Evolutionary conservation across 2,797 vertebrate genomes (phyloP), one percentile per base, ranked within the genome.

Genomic region (Hybognathus amarus): DNA sequence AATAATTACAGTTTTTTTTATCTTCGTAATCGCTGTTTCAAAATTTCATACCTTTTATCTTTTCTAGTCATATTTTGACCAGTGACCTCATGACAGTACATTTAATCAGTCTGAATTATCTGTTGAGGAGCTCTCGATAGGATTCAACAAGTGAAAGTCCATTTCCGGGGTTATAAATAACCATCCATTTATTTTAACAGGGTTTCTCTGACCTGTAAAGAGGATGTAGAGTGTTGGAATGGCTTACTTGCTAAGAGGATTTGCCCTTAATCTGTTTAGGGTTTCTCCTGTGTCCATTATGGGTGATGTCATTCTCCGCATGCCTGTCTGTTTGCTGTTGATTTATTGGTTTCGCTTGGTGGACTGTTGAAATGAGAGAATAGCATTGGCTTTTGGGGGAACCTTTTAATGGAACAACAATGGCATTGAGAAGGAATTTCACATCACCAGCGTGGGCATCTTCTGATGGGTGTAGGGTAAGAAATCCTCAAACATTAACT

Each of bases 221-320:
- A 86, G 84, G 87, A 86, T 87, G 52, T 91, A 87, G 85, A 83
- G 88, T 90, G 90, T 91, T 81, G 27, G 54, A 86, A 83, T 42
- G 83, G 89, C 90, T 88, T 88, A 83, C 83, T 52, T 79, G 61
- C 73, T 93, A 93, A 94, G 92, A 93, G 92, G 94, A 94, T 95
- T 94, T 91, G 50, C 85, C 70, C 84, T 61, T 88, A 92, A 94
- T 92, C 92, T 90, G 88, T 87, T 93, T 92, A 93, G 91, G 89
- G 78, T 87, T 90, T 86, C 87, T 91, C 73, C 90, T 88, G 59
- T 87, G 86, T 89, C 85, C 75, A 82, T 36, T 78, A 54, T 42
- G 77, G 83, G 42, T 83, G 66, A 77, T 77, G 80, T 89, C 88
- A 83, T 77, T 86, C 71, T 70, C 79, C 80, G 59, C 84, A 86